phyloP scores from a whole-genome alignment of 2,113 vertebrate genomes.

The Ia io region DNA sequence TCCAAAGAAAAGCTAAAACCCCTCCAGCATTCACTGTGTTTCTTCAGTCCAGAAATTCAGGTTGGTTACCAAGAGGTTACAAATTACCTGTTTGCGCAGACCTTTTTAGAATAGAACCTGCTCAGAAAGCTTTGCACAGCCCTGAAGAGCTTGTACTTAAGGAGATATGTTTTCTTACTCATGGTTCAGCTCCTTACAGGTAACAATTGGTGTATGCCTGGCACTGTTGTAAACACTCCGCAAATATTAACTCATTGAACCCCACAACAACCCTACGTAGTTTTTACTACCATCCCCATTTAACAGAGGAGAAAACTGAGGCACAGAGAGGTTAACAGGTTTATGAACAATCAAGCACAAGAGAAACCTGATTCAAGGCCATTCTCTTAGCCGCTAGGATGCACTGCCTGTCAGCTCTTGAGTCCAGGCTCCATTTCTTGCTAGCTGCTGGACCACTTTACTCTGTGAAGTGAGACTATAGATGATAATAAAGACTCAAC shows the following conservation, averaged over 20 bases:
- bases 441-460: background rate
- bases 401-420: background rate
- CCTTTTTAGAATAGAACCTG: background rate
- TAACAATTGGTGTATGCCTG: background rate
- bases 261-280: background rate
- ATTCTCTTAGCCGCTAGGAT: background rate
- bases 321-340: background rate
- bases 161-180: background rate
- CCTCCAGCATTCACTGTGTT: background rate
- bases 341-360: background rate
- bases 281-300: background rate
- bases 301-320: constrained; percentile 11
- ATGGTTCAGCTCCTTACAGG: background rate
- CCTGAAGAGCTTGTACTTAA: background rate
- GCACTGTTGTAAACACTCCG: background rate
- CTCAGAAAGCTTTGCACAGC: background rate
- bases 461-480: background rate
- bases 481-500: background rate
- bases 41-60: background rate
- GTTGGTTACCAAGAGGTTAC: background rate
- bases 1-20: constrained; percentile 51
- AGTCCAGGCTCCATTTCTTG: background rate
- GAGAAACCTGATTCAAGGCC: background rate
- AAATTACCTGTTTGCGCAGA: background rate
- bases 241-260: background rate